Evolutionary conservation across 2,113 vertebrate genomes (phyloP), one percentile per base, ranked within the genome.

Genomic region (Muntiacus reevesi): DNA sequence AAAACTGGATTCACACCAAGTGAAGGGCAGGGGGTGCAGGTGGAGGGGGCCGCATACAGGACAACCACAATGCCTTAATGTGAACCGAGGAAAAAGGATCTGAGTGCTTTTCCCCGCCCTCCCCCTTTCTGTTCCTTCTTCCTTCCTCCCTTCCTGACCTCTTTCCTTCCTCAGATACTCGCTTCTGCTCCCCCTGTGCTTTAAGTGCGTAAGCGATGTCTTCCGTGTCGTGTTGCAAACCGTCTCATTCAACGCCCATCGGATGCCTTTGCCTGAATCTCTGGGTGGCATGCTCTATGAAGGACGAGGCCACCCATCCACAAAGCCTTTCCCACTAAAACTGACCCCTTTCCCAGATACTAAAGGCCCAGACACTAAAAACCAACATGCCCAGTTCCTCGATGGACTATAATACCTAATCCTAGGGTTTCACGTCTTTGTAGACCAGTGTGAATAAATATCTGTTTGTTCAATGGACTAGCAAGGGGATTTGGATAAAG

Each of bases 381-480:
- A 9, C 30, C 64, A 36, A 86, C 14, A 15, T 0, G 1, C 33
- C 12, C 6, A 13, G 36, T 47, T 45, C 74, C 28, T 90, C 64
- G 0, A 27, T 30, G 8, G 2, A 17, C 54, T 0, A 0, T 30
- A 15, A 2, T 13, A 13, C 23, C 36, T 64, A 4, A 14, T 54
- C 47, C 43, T 33, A 19, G 60, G 54, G 10, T 33, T 10, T 71
- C 67, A 36, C 0, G 2, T 71, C 74, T 27, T 50, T 11, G 1
- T 7, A 5, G 62, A 40, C 36, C 50, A 25, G 55, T 28, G 7
- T 59, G 23, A 23, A 11, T 14, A 64, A 25, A 17, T 17, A 25
- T 19, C 2, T 59, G 14, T 3, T 6, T 8, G 3, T 27, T 13
- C 4, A 16, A 5, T 16, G 9, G 21, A 23, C 12, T 6, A 17